These are phyloP conservation scores for Tetramorium simillimum DNA, from an alignment of 1,140 invertebrate species.

Conservation along the genomic window DNA sequence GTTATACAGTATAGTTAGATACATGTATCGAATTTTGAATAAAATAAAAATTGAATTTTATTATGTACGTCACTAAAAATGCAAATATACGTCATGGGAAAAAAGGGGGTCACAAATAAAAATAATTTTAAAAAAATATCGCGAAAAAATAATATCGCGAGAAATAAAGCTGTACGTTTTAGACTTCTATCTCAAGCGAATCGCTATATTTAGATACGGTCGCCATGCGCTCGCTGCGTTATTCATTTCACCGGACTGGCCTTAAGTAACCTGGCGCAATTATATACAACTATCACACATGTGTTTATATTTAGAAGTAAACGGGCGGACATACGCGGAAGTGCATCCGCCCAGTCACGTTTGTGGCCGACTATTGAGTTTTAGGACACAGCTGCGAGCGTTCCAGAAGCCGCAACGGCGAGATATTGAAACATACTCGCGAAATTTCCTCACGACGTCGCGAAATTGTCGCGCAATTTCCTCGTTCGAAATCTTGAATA, in stretches of 20 bases:
- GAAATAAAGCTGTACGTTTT: neutral
- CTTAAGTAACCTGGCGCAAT: conserved; percentile 33
- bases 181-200: neutral
- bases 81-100: neutral
- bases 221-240: neutral
- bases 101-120: neutral
- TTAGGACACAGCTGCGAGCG: conserved; percentile 45
- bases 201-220: neutral
- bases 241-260: neutral
- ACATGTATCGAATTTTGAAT: neutral
- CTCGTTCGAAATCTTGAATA: conserved; percentile 5
- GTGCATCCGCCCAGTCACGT: conserved; percentile 46
- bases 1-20: neutral
- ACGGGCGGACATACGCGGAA: conserved; percentile 20
- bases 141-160: neutral
- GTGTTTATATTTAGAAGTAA: conserved; percentile 48
- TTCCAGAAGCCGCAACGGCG: conserved; percentile 23
- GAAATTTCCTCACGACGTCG: conserved; percentile 58
- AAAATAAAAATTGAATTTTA: neutral
- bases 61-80: neutral
- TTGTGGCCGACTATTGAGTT: conserved; percentile 47
- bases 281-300: conserved; percentile 42
- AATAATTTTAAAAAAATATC: neutral
- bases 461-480: conserved; percentile 36
- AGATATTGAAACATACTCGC: conserved; percentile 51